These are phyloP conservation scores for Drosophila equinoxialis DNA, from an alignment of 1,140 invertebrate species.

Conservation along the genomic window DNA sequence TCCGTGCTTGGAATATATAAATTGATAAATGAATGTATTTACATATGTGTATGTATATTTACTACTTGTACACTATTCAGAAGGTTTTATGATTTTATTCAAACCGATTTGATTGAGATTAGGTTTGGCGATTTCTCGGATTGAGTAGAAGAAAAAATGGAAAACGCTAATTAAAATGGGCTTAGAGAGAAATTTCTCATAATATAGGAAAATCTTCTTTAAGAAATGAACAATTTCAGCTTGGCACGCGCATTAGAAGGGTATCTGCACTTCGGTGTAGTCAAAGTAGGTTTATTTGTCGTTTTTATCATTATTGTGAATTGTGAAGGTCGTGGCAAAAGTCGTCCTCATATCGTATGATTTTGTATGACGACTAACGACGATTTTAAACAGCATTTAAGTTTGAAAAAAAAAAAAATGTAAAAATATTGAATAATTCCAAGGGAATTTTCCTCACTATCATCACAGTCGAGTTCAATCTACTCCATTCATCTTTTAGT, in stretches of 20 bases:
- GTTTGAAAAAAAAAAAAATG: too few species aligned
- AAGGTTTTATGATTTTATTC: too few species aligned
- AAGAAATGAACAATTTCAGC: too few species aligned
- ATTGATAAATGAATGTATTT: constrained; percentile 35
- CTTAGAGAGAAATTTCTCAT: too few species aligned
- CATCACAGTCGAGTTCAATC: neutral
- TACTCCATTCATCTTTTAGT: neutral
- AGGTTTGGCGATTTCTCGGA: too few species aligned
- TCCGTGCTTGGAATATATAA: constrained; percentile 63
- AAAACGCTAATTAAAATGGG: too few species aligned
- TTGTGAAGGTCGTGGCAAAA: constrained; percentile 49
- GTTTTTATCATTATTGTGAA: constrained; percentile 13
- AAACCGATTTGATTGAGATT: too few species aligned
- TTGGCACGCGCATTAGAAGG: too few species aligned
- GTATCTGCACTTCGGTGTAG: too few species aligned
- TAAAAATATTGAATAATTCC: neutral
- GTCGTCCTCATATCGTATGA: neutral
- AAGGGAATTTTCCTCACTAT: neutral
- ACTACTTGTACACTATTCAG: neutral
- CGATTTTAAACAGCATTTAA: neutral
- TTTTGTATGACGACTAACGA: neutral
- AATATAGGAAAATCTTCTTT: too few species aligned
- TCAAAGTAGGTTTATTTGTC: too few species aligned
- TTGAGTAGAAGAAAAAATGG: too few species aligned
- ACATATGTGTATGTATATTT: neutral